A percentile compares a stretch with the other conserved stretches of the same genome.
Evolutionary conservation across 2,888 invertebrate genomes (phyloP).

Genomic region (Tolmerus cingulatus): DNA sequence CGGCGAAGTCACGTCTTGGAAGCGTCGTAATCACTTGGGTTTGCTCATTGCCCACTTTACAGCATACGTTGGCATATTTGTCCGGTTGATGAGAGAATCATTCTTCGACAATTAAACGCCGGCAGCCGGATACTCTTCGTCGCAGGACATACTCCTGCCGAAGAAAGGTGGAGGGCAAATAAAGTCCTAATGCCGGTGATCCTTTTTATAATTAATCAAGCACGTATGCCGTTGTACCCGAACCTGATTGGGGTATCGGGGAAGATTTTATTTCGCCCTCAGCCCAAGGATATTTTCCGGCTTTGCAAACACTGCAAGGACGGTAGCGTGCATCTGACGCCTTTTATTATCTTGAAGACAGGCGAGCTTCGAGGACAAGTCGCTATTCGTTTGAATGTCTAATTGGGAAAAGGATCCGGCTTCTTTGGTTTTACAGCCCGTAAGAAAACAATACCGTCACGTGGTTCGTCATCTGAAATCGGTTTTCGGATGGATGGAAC

Average conservation of each 20-base stretch:
- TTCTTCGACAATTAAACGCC: conserved; percentile 4
- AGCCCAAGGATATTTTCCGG: conserved; percentile 9
- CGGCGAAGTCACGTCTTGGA: background rate
- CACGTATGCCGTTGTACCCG: conserved; percentile 58
- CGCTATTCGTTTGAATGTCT: background rate
- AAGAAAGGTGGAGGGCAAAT: conserved; percentile 21
- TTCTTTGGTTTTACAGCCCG: background rate
- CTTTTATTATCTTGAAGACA: conserved; percentile 23
- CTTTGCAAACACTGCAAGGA: background rate
- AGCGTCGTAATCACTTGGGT: background rate
- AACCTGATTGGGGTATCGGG: conserved; percentile 27
- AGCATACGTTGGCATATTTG: background rate
- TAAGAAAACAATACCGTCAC: conserved; percentile 1
- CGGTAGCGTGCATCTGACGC: conserved; percentile 16
- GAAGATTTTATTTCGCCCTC: conserved; percentile 1
- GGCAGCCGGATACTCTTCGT: background rate
- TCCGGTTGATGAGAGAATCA: conserved; percentile 13
- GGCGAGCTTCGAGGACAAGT: background rate
- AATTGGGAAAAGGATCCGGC: background rate
- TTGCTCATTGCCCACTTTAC: background rate
- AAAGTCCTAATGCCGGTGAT: conserved; percentile 53
- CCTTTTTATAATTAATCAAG: conserved; percentile 60
- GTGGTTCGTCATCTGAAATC: conserved; percentile 1
- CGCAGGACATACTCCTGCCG: background rate
- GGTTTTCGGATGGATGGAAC: background rate